Percentiles rank a stretch among this genome's conserved stretches.
Conservation (phyloP, 2,888 invertebrate species). For the Conchocele bisecta region DNA sequence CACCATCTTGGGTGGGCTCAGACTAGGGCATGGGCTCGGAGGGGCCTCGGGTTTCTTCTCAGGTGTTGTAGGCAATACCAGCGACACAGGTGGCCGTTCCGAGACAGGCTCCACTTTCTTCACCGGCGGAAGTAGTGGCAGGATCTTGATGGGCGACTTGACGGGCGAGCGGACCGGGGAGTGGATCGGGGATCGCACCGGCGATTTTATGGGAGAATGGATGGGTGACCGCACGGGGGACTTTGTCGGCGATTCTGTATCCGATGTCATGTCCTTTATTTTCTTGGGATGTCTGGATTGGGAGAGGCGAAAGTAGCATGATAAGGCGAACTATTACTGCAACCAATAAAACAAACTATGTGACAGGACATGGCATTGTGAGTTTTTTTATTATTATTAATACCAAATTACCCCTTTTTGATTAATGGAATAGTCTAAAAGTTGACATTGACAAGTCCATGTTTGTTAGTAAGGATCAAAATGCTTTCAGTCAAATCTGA, state of each 20-base stretch:
- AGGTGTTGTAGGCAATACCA: background rate
- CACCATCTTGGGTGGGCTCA: slow-evolving; percentile 56
- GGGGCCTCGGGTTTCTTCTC: background rate
- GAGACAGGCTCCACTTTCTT: too few species aligned
- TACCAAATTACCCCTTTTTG: too few species aligned
- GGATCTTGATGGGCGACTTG: slow-evolving; percentile 20
- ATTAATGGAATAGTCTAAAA: too few species aligned
- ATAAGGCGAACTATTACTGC: too few species aligned
- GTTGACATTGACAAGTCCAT: too few species aligned
- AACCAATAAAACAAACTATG: too few species aligned
- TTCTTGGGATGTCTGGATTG: slow-evolving; percentile 20
- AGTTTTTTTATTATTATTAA: too few species aligned
- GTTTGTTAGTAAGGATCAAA: too few species aligned
- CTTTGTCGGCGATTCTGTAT: slow-evolving; percentile 50
- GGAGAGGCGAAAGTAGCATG: too few species aligned
- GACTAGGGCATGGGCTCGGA: slow-evolving; percentile 16
- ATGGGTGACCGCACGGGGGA: slow-evolving; percentile 45
- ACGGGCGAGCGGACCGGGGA: background rate
- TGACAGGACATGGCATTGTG: too few species aligned
- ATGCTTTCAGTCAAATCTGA: too few species aligned
- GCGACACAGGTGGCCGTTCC: background rate
- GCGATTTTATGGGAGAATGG: slow-evolving; percentile 42
- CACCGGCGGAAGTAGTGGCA: slow-evolving; percentile 28
- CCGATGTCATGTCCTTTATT: slow-evolving; percentile 30
- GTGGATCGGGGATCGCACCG: slow-evolving; percentile 32